Conservation (phyloP, 2,797 vertebrate species). For the Oreochromis grahami region DNA sequence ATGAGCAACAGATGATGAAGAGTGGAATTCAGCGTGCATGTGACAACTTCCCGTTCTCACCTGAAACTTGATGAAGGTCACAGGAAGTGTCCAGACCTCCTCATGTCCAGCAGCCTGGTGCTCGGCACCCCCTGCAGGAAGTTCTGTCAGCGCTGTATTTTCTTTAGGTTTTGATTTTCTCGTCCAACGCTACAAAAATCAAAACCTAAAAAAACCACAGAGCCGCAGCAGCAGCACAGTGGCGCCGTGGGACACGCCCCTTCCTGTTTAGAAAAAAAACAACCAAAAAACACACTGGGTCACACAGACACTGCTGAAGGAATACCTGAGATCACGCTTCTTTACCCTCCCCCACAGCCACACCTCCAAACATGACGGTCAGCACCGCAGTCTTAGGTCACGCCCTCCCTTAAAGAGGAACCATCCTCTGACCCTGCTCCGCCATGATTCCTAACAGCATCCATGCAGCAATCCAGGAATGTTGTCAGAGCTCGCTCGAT, state of each 20-base stretch:
- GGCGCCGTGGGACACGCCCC: not conserved
- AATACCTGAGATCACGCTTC: not conserved
- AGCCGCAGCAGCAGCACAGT: constrained; percentile 28
- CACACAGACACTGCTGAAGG: not conserved
- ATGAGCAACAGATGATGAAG: not conserved
- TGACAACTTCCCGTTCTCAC: not conserved
- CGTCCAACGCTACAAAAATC: constrained; percentile 77
- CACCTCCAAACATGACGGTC: not conserved
- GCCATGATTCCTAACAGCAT: not conserved
- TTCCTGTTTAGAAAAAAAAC: not conserved
- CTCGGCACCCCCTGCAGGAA: not conserved
- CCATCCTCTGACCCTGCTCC: not conserved
- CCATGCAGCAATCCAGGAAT: not conserved
- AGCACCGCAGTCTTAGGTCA: not conserved
- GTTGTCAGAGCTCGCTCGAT: not conserved
- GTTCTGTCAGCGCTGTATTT: constrained; percentile 60
- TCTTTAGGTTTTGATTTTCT: constrained; percentile 80
- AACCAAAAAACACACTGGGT: not conserved
- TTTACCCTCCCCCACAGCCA: not conserved
- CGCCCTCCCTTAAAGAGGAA: not conserved
- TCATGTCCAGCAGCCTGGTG: not conserved
- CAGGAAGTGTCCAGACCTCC: not conserved
- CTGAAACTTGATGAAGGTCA: not conserved
- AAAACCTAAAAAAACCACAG: constrained; percentile 83
- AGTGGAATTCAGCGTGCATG: not conserved